phyloP scores from a whole-genome alignment of 2,797 vertebrate genomes.

The Falco cherrug region DNA sequence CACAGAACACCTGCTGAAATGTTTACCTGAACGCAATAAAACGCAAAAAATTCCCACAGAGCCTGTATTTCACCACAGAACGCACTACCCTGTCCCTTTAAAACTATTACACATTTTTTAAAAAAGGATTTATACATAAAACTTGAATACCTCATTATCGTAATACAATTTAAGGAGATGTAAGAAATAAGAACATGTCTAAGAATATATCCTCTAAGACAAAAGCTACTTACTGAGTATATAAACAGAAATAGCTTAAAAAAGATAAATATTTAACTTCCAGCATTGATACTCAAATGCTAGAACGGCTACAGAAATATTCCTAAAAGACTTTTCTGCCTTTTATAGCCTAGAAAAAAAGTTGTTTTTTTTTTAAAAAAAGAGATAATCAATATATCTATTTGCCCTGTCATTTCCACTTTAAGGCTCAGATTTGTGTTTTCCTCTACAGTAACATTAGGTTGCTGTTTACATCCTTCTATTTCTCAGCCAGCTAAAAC shows the following conservation, averaged over 20 bases:
- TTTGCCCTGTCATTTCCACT: neutral
- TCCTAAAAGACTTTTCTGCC: neutral
- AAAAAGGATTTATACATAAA: neutral
- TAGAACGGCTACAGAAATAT: neutral
- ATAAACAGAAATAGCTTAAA: constrained; percentile 9
- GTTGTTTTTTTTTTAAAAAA: neutral
- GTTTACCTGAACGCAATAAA: neutral
- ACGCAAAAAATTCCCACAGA: neutral
- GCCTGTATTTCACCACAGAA: neutral
- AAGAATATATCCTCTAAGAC: neutral
- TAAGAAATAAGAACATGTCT: neutral
- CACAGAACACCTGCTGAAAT: neutral
- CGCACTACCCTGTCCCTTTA: neutral
- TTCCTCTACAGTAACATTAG: neutral
- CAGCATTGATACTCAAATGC: neutral
- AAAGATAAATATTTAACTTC: neutral
- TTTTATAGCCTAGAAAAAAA: neutral
- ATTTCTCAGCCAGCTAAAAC: neutral
- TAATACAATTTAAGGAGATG: neutral
- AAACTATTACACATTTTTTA: neutral
- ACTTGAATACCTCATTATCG: neutral
- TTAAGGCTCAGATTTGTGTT: neutral
- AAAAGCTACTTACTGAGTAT: constrained; percentile 26
- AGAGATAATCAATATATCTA: neutral
- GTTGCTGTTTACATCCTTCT: neutral